phyloP scores from a whole-genome alignment of 1,140 invertebrate species.

The Ectropis grisescens region DNA sequence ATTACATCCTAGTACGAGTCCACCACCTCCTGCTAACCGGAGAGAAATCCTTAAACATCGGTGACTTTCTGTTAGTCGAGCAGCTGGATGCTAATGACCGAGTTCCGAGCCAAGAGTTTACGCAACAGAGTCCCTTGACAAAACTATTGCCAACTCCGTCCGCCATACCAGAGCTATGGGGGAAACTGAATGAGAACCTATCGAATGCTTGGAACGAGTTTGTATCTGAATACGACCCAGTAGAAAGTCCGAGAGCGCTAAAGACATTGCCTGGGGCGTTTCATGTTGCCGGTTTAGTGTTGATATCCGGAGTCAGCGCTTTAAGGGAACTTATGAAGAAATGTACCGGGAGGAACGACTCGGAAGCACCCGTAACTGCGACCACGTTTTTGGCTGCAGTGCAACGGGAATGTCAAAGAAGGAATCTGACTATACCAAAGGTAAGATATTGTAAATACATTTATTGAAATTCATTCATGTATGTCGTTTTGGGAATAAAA shows the following conservation, averaged over 20 bases:
- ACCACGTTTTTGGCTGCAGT: constrained; percentile 42
- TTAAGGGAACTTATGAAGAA: constrained; percentile 70
- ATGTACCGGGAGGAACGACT: constrained; percentile 15
- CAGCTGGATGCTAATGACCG: constrained; percentile 58
- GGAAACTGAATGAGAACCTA: constrained; percentile 76
- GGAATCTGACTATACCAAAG: constrained; percentile 60
- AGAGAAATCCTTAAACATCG: constrained; percentile 77
- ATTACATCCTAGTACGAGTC: constrained; percentile 80
- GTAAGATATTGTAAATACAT: constrained; percentile 31
- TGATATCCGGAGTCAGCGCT: constrained; percentile 72
- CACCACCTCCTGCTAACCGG: constrained; percentile 82
- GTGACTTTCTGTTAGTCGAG: constrained; percentile 80
- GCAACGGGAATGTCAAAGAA: constrained; percentile 47
- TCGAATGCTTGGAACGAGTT: constrained; percentile 86
- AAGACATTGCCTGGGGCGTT: constrained; percentile 73
- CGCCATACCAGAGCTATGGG: constrained; percentile 76
- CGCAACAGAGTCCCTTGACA: constrained; percentile 65
- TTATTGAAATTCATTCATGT: constrained; percentile 1
- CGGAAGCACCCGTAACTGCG: constrained; percentile 26
- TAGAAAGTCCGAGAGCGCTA: constrained; percentile 76
- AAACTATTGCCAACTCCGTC: constrained; percentile 74
- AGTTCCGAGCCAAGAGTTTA: constrained; percentile 20
- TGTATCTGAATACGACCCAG: constrained; percentile 81
- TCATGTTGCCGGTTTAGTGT: constrained; percentile 71
- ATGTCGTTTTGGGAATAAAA: neutral